Evolutionary conservation across 2,888 invertebrate species (phyloP), one percentile per base, ranked within the genome.

Genomic region (Chymomyza caudatula): DNA sequence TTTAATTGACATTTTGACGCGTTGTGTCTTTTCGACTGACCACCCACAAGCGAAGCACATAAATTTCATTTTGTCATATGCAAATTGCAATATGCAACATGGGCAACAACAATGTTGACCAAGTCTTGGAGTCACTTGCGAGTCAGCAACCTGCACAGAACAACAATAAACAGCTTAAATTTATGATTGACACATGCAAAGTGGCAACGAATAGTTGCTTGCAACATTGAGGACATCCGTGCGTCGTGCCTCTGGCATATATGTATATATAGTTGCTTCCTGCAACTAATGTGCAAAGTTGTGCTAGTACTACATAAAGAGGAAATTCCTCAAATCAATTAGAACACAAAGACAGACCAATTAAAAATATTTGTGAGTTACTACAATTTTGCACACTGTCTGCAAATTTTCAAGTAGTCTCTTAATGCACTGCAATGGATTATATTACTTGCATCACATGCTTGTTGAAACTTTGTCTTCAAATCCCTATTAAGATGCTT

Each of bases 1-100:
- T 77, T 56, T 54, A 75, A 78, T 75, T 77, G 76, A 77, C 76
- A 77, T 75, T 60, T 77, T 75, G 76, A 77, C 76, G 76, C 78
- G 73, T 8, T 20, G 51, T 70, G 60, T 51, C 51, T 60, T 67
- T 51, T 20, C n/a, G 22, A 22, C 29, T 22, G 69, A 59, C 76
- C 76, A 77, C 76, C 76, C 78, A 78, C 76, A 44, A 44, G 52
- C 43, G 73, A 44, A 44, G 52, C 43, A n/a, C 63, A 67, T 70
- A 58, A 67, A 72, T 65, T 77, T 56, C 29, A 37, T 60, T n/a
- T 71, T 73, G 69, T 67, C 67, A 69, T 17, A 20, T 51, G 51
- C 51, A 13, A 20, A 37, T 11, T 11, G n/a, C n/a, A n/a, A n/a
- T n/a, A 8, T 23, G 60, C 56, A 53, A 25, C 8, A 54, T 22